Percentiles rank a stretch among this genome's conserved stretches.
These are phyloP conservation scores for Pocillopora verrucosa DNA, from an alignment of 64 coral and sea anemone genomes.

Conservation along the genomic window DNA sequence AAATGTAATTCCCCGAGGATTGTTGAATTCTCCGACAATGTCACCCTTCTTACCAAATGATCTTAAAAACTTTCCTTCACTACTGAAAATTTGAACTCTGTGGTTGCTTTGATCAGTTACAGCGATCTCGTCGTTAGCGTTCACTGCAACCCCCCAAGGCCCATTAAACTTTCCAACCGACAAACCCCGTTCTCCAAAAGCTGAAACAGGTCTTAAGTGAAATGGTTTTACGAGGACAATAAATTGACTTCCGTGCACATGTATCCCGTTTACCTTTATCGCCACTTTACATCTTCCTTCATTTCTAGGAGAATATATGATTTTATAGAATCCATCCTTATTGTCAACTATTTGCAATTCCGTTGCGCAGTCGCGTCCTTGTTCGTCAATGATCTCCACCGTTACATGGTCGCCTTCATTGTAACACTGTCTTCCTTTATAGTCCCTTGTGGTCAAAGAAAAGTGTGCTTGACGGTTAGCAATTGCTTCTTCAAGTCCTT, in stretches of 20 bases:
- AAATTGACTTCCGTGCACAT: constrained; percentile 27
- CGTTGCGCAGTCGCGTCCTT: constrained; percentile 9
- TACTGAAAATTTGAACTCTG: constrained; percentile 6
- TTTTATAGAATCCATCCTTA: constrained; percentile 61
- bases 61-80: constrained; percentile 1
- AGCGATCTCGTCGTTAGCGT: constrained; percentile 1
- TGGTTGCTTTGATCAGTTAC: background rate
- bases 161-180: background rate
- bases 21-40: background rate
- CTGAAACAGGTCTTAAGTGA: background rate
- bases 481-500: constrained; percentile 5
- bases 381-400: constrained; percentile 21
- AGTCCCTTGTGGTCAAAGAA: constrained; percentile 46
- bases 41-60: background rate
- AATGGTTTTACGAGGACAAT: background rate
- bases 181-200: background rate
- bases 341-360: constrained; percentile 36
- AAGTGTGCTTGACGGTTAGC: constrained; percentile 33
- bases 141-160: background rate
- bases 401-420: constrained; percentile 52
- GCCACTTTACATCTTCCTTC: background rate
- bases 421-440: constrained; percentile 41
- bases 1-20: background rate
- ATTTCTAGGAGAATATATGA: constrained; percentile 31
- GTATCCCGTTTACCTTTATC: constrained; percentile 27